Conservation (phyloP, 2,888 invertebrate species). For the Cynaeus angustus region DNA sequence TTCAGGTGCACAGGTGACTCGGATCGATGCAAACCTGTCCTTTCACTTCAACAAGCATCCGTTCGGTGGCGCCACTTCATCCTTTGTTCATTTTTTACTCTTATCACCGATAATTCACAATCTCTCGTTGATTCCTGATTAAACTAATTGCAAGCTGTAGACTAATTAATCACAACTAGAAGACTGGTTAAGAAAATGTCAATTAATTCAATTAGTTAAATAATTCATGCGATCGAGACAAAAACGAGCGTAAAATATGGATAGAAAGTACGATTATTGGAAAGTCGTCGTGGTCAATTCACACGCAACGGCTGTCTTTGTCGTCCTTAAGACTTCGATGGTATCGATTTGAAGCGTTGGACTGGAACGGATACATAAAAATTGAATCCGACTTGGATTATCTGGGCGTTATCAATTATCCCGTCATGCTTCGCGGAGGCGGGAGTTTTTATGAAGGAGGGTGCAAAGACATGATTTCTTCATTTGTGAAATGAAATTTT, state of each 20-base stretch:
- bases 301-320: constrained; percentile 34
- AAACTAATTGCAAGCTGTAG: no score
- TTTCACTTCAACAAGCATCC: neutral
- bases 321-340: constrained; percentile 19
- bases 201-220: constrained; percentile 50
- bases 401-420: constrained; percentile 30
- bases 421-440: neutral
- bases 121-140: no score
- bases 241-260: constrained; percentile 52
- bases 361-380: constrained; percentile 62
- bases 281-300: constrained; percentile 54
- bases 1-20: constrained; percentile 32
- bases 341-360: constrained; percentile 51
- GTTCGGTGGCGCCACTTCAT: constrained; percentile 20
- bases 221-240: constrained; percentile 29
- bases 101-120: no score
- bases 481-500: neutral
- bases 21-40: neutral
- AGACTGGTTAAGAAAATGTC: constrained; percentile 52
- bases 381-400: constrained; percentile 56
- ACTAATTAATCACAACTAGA: constrained; percentile 38
- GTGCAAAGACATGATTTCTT: constrained; percentile 20
- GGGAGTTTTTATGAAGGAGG: constrained; percentile 3
- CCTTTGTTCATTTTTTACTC: no score
- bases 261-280: constrained; percentile 60